Base-by-base conservation (phyloP, 2,797 vertebrate species). In the Steatocranus sp. region DNA sequence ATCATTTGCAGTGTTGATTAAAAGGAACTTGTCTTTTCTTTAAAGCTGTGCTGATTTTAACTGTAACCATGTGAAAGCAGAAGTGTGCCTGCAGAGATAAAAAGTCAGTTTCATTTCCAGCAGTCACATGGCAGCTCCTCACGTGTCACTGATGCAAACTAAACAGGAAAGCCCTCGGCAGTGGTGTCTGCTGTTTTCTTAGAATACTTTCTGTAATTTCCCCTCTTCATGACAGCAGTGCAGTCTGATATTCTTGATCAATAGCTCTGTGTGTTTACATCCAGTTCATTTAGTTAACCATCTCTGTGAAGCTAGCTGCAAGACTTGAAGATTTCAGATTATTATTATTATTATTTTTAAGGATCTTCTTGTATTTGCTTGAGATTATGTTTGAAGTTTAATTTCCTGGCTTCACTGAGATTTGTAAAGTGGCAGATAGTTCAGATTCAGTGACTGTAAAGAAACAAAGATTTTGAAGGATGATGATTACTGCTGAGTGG, bases 61-160 rank as follows among this genome's bases (percentile, higher is more conserved):
- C 6, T 78, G 8, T 75, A 7, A 56, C 32, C 38, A 2, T 79
- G 23, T 56, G 25, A 76, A 77, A 78, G 49, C n/a, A 77, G 61
- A 79, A 74, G 17, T 53, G 3, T 6, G 17, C 70, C 27, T 86
- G 75, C 58, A 8, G 32, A 14, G 0, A n/a, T 43, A 20, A 82
- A 78, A 79, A 36, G n/a, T 84, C 25, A 79, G 79, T 94, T 86
- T 92, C 85, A 87, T 82, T 93, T 94, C 87, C 79, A 58, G 73
- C 49, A 36, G 51, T 82, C 83, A 88, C 68, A 81, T 87, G 56
- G 20, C 50, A 18, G 25, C 30, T 32, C 25, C 30, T 89, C 77
- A 34, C n/a, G 3, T 90, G 76, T 56, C 46, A 56, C 32, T 66
- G 54, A 73, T 38, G 34, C 49, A 32, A 46, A 70, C 66, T 48